Evolutionary conservation across 1,140 invertebrate genomes (phyloP), one percentile per base, ranked within the genome.

Genomic region (Aricia agestis): DNA sequence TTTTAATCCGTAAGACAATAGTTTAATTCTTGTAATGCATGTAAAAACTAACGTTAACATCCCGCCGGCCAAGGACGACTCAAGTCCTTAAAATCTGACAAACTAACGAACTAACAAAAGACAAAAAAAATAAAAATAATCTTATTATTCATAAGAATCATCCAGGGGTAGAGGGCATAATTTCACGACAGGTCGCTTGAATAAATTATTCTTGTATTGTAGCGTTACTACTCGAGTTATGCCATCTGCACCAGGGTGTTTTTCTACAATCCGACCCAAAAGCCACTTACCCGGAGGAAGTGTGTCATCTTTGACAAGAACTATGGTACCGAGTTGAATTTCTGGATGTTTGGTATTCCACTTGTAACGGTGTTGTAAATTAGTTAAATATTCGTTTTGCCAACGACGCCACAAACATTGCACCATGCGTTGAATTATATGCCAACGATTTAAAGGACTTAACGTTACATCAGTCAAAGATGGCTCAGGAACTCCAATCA

Each of bases 381-480:
- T 71, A 5, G 41, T 31, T 7, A 71, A 31, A 15, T 71, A 71
- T 41, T 71, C 70, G 0, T 7, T 13, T 32, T 67, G 42, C 70
- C 70, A 71, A 7, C 70, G 70, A 13, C 52, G 63, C 70, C 70
- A 71, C 2, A 67, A 17, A 57, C 19, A 58, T 19, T 71, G 70
- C 1, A 71, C 65, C 18, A 71, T 66, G 2, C 15, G 15, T 67
- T 67, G 63, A 18, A 71, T 45, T 6, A 71, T 31, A 17, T 58
- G 42, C 70, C 70, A 71, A 11, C 67, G 42, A 59, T 63, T 36
- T 25, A 67, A 18, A 13, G 45, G 66, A 67, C 42, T 67, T 10
- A 68, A 15, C 5, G 57, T 68, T 57, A 32, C 45, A 15, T 71
- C 52, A n/a, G 41, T 36, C 18, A 71, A 61, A 57, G 2, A 6